These are phyloP conservation scores for Peromyscus leucopus DNA, from an alignment of 2,113 vertebrate genomes.

Conservation along the genomic window DNA sequence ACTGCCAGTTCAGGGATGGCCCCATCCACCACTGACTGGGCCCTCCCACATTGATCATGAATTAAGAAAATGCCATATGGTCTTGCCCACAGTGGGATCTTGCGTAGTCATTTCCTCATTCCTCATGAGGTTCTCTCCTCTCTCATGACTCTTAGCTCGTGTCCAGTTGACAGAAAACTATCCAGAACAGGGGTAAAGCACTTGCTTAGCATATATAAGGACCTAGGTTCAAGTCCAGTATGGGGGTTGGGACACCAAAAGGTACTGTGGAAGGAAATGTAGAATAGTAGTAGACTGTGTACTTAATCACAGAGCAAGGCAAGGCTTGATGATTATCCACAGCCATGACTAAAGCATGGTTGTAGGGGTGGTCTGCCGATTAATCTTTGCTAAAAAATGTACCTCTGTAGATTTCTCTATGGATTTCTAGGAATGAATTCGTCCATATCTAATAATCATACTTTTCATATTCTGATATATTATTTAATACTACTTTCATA, in stretches of 20 bases:
- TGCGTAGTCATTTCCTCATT: not conserved
- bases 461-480: not conserved
- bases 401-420: not conserved
- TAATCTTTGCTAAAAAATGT: not conserved
- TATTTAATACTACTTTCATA: slow-evolving; percentile 7
- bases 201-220: not conserved
- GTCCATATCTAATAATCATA: not conserved
- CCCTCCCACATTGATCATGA: too few relatives aligned
- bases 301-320: not conserved
- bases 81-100: not conserved
- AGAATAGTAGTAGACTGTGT: not conserved
- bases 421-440: not conserved
- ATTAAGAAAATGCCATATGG: not conserved
- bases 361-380: not conserved
- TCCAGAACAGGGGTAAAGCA: not conserved
- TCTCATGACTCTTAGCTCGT: not conserved
- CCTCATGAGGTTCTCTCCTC: not conserved
- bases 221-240: not conserved
- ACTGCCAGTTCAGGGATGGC: not conserved
- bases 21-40: not conserved
- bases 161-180: not conserved
- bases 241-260: not conserved
- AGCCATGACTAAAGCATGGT: not conserved
- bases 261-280: not conserved
- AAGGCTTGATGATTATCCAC: not conserved